Conservation (phyloP, 1,140 invertebrate genomes). For the Phthorimaea operculella region DNA sequence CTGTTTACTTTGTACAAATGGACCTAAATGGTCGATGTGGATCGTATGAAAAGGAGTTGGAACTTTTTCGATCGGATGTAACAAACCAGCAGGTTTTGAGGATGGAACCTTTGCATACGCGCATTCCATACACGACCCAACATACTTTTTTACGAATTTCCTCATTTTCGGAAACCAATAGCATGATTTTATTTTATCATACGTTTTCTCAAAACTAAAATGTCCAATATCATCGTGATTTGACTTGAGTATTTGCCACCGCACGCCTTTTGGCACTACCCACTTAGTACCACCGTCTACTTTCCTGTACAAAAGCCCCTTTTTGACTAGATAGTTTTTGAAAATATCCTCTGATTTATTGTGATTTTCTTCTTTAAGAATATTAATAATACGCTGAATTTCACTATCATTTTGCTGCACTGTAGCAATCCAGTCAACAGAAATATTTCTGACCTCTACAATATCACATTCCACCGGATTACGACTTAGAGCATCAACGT, state of each 20-base stretch:
- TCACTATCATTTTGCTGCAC: constrained; percentile 1
- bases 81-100: neutral
- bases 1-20: neutral
- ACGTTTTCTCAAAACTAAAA: constrained; percentile 20
- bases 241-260: constrained; percentile 17
- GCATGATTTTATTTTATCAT: constrained; percentile 5
- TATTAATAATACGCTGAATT: neutral
- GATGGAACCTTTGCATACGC: neutral
- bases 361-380: neutral
- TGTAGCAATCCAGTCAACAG: constrained; percentile 12
- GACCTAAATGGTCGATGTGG: neutral
- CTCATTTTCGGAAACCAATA: constrained; percentile 8
- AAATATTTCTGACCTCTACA: neutral
- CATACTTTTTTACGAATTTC: no score
- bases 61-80: neutral
- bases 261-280: no score
- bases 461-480: constrained; percentile 9
- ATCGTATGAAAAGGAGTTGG: neutral
- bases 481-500: constrained; percentile 32
- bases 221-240: constrained; percentile 21
- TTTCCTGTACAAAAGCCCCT: neutral
- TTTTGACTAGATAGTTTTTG: neutral
- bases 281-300: constrained; percentile 1
- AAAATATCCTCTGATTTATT: neutral
- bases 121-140: neutral